Evolutionary conservation across 2,113 vertebrate species (phyloP).

Genomic region (Phylloscopus trochilus): DNA sequence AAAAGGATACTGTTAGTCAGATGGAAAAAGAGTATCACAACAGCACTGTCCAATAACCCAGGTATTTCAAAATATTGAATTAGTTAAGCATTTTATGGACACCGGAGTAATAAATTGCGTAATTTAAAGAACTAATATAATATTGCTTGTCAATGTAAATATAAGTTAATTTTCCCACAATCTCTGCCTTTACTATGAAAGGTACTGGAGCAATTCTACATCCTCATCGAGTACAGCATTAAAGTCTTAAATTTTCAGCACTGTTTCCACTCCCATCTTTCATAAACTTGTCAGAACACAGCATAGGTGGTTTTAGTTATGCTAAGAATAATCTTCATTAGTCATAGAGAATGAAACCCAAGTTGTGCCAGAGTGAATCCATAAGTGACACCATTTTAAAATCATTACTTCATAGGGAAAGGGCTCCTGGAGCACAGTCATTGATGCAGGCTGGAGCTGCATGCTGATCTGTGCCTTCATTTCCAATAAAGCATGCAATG

Average conservation of each 20-base stretch:
- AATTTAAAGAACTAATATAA: neutral
- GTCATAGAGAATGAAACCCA: neutral
- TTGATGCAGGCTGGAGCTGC: neutral
- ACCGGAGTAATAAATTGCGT: neutral
- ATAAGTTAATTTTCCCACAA: neutral
- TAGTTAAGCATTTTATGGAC: neutral
- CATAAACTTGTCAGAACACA: neutral
- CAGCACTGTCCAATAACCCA: neutral
- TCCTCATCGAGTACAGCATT: neutral
- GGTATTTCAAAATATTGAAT: neutral
- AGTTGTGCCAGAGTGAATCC: neutral
- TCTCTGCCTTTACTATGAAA: neutral
- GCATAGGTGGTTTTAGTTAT: neutral
- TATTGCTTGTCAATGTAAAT: neutral
- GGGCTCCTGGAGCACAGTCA: neutral
- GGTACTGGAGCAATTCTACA: neutral
- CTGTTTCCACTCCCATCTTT: neutral
- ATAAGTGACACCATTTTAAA: neutral
- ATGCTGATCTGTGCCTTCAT: neutral
- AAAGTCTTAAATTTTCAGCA: neutral
- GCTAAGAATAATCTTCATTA: neutral
- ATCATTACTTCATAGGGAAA: neutral
- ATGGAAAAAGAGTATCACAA: neutral
- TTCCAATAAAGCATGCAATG: neutral
- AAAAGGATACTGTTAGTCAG: constrained; percentile 6